phyloP scores from a whole-genome alignment of 1,140 invertebrate genomes.

The Bombus difficillimus region DNA sequence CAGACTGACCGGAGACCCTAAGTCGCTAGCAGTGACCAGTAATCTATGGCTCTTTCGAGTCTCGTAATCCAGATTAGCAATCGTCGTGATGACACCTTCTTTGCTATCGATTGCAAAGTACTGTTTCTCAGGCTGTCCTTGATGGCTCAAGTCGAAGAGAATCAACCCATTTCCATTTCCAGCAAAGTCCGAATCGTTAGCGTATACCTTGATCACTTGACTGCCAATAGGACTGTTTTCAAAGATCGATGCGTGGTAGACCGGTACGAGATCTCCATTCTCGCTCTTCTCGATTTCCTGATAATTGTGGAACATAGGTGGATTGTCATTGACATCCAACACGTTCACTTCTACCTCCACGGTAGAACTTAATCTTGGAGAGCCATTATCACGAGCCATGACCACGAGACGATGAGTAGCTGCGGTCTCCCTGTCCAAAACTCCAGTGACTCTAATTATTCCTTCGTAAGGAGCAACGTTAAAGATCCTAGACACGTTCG shows the following conservation, averaged over 20 bases:
- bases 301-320: constrained; percentile 88
- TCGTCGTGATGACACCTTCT: constrained; percentile 90
- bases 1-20: constrained; percentile 89
- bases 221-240: constrained; percentile 88
- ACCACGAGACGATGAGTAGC: constrained; percentile 89
- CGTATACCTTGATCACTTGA: constrained; percentile 88
- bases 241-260: constrained; percentile 87
- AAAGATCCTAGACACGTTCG: constrained; percentile 42
- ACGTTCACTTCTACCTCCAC: constrained; percentile 92
- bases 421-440: constrained; percentile 90
- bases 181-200: constrained; percentile 92
- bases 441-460: constrained; percentile 88
- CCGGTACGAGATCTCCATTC: constrained; percentile 79
- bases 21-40: constrained; percentile 91
- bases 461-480: constrained; percentile 80
- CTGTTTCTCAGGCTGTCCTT: constrained; percentile 69
- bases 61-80: constrained; percentile 89
- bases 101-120: constrained; percentile 78
- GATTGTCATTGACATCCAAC: constrained; percentile 91
- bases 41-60: constrained; percentile 87
- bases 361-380: constrained; percentile 85
- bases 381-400: constrained; percentile 89
- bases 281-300: constrained; percentile 82
- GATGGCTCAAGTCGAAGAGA: constrained; percentile 87
- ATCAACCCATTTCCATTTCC: constrained; percentile 93